A percentile compares a stretch with the other conserved stretches of the same genome.
phyloP scores from a whole-genome alignment of 2,797 vertebrate genomes.

The Margarornis squamiger region DNA sequence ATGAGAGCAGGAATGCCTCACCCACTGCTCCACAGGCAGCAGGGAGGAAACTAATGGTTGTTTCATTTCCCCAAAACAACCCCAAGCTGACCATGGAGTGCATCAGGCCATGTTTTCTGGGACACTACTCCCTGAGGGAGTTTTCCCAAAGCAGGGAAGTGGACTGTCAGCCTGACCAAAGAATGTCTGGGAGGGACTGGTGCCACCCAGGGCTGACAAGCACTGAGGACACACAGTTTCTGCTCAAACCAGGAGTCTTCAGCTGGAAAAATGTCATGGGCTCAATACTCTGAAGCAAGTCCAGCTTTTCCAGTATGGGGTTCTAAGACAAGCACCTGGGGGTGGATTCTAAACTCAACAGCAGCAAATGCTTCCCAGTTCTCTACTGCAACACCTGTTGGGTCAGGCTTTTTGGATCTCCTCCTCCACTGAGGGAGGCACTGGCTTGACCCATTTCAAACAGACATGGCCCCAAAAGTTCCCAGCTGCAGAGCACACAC shows the following conservation, averaged over 20 bases:
- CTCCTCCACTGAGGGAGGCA: neutral
- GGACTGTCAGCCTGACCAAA: neutral
- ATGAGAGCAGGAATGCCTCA: neutral
- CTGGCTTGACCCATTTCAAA: no score
- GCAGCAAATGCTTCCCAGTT: neutral
- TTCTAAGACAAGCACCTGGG: neutral
- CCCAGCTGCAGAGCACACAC: neutral
- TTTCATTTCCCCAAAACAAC: neutral
- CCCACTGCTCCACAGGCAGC: neutral
- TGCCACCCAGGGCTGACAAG: neutral
- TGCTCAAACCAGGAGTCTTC: neutral
- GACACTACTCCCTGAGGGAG: neutral
- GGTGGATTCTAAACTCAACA: neutral
- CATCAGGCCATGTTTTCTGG: neutral
- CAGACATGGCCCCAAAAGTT: neutral
- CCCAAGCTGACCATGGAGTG: neutral
- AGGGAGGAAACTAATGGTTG: neutral
- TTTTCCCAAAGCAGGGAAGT: neutral
- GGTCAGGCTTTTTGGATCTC: neutral
- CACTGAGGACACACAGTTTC: neutral
- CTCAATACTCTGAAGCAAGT: neutral
- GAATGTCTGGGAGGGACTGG: neutral
- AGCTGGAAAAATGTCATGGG: neutral
- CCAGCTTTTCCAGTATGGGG: neutral
- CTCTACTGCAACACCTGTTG: neutral